Percentiles rank a stretch among this genome's conserved stretches.
Evolutionary conservation across 2,888 invertebrate genomes (phyloP).

Genomic region (Boloria selene): DNA sequence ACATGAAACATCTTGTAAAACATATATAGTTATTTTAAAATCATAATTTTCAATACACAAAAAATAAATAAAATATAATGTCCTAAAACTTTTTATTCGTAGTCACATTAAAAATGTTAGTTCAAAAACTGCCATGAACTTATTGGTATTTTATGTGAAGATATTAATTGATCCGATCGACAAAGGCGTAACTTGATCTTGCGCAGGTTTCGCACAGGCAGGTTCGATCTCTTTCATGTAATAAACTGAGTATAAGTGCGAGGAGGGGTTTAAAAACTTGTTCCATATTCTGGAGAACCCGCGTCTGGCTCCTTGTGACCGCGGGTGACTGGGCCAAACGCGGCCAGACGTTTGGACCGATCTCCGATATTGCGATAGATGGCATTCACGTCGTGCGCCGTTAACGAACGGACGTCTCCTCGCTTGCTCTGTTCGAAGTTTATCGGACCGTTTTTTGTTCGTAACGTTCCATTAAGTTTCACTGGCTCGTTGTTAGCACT

Average conservation of each 20-base stretch:
- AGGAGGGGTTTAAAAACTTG: constrained; percentile 41
- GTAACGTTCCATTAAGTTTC: constrained; percentile 52
- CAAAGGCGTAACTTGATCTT: constrained; percentile 27
- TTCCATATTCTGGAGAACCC: constrained; percentile 47
- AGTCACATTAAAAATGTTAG: neutral
- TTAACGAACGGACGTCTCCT: constrained; percentile 61
- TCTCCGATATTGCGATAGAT: constrained; percentile 56
- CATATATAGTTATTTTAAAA: too few relatives aligned
- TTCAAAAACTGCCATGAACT: neutral
- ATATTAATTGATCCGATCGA: constrained; percentile 26
- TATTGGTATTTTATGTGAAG: constrained; percentile 5
- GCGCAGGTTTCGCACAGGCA: constrained; percentile 24
- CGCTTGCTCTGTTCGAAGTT: constrained; percentile 41
- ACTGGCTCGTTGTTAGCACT: constrained; percentile 45
- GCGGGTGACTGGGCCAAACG: constrained; percentile 52
- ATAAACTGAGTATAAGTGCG: constrained; percentile 40
- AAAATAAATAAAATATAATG: too few relatives aligned
- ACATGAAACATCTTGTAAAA: too few relatives aligned
- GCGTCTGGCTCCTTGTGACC: constrained; percentile 44
- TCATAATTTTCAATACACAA: too few relatives aligned
- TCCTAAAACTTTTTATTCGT: neutral
- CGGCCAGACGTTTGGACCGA: constrained; percentile 42
- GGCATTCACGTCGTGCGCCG: constrained; percentile 72
- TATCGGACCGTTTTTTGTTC: constrained; percentile 55
- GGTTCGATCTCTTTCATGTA: constrained; percentile 40